Base-by-base conservation (phyloP, 2,113 vertebrate genomes). In the Pavo muticus region DNA sequence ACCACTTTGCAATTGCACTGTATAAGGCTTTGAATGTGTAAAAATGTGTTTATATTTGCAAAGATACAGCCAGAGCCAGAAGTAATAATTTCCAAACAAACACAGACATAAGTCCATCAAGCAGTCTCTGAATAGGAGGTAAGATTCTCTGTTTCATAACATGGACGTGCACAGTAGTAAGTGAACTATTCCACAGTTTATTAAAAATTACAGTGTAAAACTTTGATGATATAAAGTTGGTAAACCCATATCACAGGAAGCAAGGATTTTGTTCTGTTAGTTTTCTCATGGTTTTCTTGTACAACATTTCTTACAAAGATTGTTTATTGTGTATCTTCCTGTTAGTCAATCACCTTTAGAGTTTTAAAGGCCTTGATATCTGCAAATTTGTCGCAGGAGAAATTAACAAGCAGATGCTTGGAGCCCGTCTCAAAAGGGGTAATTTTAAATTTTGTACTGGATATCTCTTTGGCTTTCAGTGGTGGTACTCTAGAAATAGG, bases 311-410 rank as follows among this genome's bases (percentile, higher is more conserved):
- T 78, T 74, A 64, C 17, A 37, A 7, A 76, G 29, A 45, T n/a
- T 6, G 18, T 29, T 54, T 12, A 30, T 64, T 69, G 25, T 39
- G 0, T 29, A 48, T 42, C 67, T 74, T 89, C 30, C 5, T 24
- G 18, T 97, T 96, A 98, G 50, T 97, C 65, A 2, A 50, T 45
- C 87, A 98, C 98, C 0, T 98, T 93, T 30, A 98, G 48, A 25
- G 70, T 70, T 76, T 97, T 93, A 94, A 98, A 98, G 40, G 97
- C 96, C 87, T 98, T 98, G 95, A 98, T 88, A 1, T 97, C 91
- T 10, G 94, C 69, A 79, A 98, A 98, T 45, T 94, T 97, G 87
- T 97, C 91, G 65, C 98, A 98, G 93, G 95, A 97, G 91, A 98
- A 98, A 88, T 97, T 96, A 11, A 97, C 89, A 1, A 98, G 68